Evolutionary conservation across 1,140 invertebrate genomes (phyloP).

Genomic region (Metaphire vulgaris): DNA sequence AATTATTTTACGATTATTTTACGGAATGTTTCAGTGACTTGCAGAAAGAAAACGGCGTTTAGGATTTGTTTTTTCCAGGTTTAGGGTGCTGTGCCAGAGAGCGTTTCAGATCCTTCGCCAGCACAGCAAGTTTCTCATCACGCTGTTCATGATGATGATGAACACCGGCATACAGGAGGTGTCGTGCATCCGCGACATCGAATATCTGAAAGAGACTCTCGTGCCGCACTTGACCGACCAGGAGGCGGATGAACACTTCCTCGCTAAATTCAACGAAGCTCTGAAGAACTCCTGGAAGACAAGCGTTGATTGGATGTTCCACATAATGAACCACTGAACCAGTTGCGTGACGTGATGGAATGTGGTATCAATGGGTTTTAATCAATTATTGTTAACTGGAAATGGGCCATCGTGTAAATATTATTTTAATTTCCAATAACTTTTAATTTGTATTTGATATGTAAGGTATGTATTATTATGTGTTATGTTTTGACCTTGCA

Average conservation of each 20-base stretch:
- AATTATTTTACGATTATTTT: not conserved
- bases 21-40: not conserved
- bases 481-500: too few species aligned
- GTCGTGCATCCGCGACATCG: constrained; percentile 78
- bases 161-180: constrained; percentile 89
- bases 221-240: constrained; percentile 39
- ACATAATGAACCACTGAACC: constrained; percentile 27
- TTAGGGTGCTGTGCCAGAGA: constrained; percentile 75
- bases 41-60: not conserved
- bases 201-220: constrained; percentile 61
- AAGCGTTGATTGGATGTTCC: constrained; percentile 40
- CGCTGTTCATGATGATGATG: constrained; percentile 97
- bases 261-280: constrained; percentile 43
- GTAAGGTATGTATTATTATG: too few species aligned
- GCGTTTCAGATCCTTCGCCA: constrained; percentile 82
- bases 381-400: too few species aligned
- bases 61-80: constrained; percentile 46
- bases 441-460: too few species aligned
- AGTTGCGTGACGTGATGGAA: not conserved
- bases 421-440: too few species aligned
- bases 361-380: not conserved
- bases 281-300: constrained; percentile 43
- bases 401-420: not conserved
- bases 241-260: constrained; percentile 43
- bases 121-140: constrained; percentile 84